phyloP scores from a whole-genome alignment of 2,888 invertebrate genomes.

The Nebria salina region DNA sequence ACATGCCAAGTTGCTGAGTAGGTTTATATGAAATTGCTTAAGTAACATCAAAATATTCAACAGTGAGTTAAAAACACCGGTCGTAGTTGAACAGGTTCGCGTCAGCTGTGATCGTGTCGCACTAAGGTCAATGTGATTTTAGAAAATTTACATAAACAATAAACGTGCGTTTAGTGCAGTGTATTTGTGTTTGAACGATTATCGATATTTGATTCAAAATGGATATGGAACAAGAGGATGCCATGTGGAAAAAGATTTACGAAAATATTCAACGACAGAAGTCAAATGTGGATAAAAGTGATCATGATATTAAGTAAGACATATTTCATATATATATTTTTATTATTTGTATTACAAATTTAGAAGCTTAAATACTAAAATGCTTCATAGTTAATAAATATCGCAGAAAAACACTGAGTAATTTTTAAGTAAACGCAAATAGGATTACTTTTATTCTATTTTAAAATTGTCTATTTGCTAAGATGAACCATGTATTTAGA shows the following conservation, averaged over 20 bases:
- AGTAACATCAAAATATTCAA: not conserved
- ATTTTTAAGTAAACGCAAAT: not conserved
- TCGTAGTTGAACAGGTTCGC: not conserved
- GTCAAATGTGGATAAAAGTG: slow-evolving; percentile 67
- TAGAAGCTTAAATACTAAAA: too few relatives aligned
- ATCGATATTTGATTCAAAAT: not conserved
- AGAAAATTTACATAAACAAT: not conserved
- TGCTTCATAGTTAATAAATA: too few relatives aligned
- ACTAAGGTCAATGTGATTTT: not conserved
- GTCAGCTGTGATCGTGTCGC: not conserved
- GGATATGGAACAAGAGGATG: slow-evolving; percentile 72
- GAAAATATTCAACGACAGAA: slow-evolving; percentile 73
- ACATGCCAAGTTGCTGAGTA: not conserved
- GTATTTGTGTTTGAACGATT: not conserved
- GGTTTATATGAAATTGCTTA: not conserved
- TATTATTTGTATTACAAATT: not conserved
- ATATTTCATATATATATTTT: not conserved
- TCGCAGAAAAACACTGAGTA: not conserved
- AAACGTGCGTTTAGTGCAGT: not conserved
- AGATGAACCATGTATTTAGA: not conserved
- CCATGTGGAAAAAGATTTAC: slow-evolving; percentile 82
- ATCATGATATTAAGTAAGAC: slow-evolving; percentile 74
- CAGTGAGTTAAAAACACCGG: not conserved
- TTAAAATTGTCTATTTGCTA: not conserved
- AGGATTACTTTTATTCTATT: not conserved